Conservation (phyloP, 2,888 invertebrate species). For the Agriopis marginaria region DNA sequence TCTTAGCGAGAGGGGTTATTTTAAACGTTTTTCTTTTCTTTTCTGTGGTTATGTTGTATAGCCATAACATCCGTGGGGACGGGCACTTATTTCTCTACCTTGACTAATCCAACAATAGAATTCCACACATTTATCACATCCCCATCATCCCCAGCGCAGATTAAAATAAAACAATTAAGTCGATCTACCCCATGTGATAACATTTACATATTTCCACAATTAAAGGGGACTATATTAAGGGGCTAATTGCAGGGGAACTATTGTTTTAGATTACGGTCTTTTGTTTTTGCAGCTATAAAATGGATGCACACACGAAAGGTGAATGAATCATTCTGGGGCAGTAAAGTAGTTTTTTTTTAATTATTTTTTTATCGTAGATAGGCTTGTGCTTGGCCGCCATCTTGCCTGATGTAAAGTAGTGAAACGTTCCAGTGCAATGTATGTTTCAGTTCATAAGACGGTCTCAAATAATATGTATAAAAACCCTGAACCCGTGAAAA, state of each 20-base stretch:
- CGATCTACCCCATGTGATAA: slow-evolving; percentile 37
- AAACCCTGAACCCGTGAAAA: too few species aligned
- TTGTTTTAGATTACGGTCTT: slow-evolving; percentile 45
- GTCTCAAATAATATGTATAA: too few species aligned
- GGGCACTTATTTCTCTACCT: background rate
- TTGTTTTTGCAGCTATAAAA: slow-evolving; percentile 38
- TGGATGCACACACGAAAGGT: slow-evolving; percentile 12
- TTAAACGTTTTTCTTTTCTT: too few species aligned
- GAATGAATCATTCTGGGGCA: background rate
- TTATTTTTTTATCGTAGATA: too few species aligned
- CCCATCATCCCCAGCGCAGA: slow-evolving; percentile 29
- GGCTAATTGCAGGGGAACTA: slow-evolving; percentile 45
- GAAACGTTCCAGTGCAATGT: background rate
- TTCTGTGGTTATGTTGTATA: too few species aligned
- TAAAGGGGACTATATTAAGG: slow-evolving; percentile 36
- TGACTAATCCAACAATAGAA: slow-evolving; percentile 4
- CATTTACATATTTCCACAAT: slow-evolving; percentile 50
- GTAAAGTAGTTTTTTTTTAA: background rate
- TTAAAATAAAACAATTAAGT: slow-evolving; percentile 48
- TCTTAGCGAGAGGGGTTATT: too few species aligned
- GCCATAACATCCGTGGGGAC: background rate
- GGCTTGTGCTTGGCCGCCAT: too few species aligned
- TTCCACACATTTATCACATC: slow-evolving; percentile 17
- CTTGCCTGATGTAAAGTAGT: background rate
- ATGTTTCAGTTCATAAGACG: background rate